Evolutionary conservation across 2,113 vertebrate genomes (phyloP), one percentile per base, ranked within the genome.

Genomic region (Prolemur simus): DNA sequence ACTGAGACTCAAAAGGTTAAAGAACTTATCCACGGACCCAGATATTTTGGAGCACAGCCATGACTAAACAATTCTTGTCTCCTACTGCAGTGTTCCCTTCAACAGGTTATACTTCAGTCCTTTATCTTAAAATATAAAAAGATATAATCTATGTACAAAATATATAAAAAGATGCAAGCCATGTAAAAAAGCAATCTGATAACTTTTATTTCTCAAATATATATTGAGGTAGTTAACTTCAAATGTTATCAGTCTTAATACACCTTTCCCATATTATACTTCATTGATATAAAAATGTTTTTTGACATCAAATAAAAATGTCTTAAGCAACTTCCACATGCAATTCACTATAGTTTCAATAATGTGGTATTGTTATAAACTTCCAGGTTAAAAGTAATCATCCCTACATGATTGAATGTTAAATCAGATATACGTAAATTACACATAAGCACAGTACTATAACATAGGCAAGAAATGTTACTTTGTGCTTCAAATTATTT

Each of bases 11-110:
- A 80, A 94, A 85, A 92, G n/a, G 64, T 95, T 78, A 94, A 92
- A 96, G n/a, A 39, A 87, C 47, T 91, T 81, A 45, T 71, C 91
- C 27, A 29, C 15, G 71, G 71, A 78, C 88, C 95, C 27, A 60
- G 74, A 77, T 82, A 86, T 93, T 90, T 49, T 92, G 89, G 83
- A 95, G 92, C 69, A 96, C 21, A 90, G 81, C 91, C 87, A 95
- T 81, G 60, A 94, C 84, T 92, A 94, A 97, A 93, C 18, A 89
- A 74, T 89, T 95, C 84, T 73, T 83, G 80, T 68, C 83, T 94
- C 81, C 74, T 47, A 94, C 37, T 39, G 37, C 52, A 87, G 15
- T 69, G 68, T 60, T 91, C 73, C 71, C 85, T 89, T 95, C 96
- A 97, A 95, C 78, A 95, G 89, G 87, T 95, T 86, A 93, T 86